These are phyloP conservation scores for Panonychus citri DNA, from an alignment of 1,140 invertebrate genomes.

Conservation along the genomic window DNA sequence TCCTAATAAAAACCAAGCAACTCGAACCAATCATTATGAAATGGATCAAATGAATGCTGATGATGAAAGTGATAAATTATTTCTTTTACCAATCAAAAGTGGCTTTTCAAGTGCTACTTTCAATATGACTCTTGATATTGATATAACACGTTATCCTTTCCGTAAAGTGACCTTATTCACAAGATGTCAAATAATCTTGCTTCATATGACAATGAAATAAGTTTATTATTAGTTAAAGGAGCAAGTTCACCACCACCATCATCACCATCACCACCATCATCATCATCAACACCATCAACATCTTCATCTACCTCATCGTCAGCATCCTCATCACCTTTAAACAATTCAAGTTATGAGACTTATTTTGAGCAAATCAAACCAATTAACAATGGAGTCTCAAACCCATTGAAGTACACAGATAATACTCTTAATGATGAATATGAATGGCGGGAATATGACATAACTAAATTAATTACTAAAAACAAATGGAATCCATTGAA, in stretches of 20 bases:
- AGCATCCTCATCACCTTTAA: too few species aligned
- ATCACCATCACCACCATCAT: background rate
- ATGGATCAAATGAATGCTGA: too few species aligned
- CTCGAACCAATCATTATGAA: background rate
- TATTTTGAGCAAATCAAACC: background rate
- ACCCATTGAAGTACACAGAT: background rate
- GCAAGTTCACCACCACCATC: background rate
- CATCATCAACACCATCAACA: too few species aligned
- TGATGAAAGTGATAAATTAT: slow-evolving; percentile 1
- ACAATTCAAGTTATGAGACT: background rate
- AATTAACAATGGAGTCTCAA: background rate
- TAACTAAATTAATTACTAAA: background rate
- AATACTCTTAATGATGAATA: background rate
- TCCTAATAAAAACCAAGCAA: background rate
- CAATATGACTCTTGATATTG: background rate
- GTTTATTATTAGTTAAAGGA: too few species aligned
- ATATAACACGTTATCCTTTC: background rate
- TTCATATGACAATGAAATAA: too few species aligned
- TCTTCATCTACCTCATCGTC: too few species aligned
- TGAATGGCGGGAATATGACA: slow-evolving; percentile 1
- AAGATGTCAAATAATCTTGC: background rate
- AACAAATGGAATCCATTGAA: background rate
- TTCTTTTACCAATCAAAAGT: background rate
- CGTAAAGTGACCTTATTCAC: background rate
- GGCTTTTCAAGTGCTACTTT: background rate